Evolutionary conservation across 64 coral and sea anemone species (phyloP).

Genomic region (Porites lutea): DNA sequence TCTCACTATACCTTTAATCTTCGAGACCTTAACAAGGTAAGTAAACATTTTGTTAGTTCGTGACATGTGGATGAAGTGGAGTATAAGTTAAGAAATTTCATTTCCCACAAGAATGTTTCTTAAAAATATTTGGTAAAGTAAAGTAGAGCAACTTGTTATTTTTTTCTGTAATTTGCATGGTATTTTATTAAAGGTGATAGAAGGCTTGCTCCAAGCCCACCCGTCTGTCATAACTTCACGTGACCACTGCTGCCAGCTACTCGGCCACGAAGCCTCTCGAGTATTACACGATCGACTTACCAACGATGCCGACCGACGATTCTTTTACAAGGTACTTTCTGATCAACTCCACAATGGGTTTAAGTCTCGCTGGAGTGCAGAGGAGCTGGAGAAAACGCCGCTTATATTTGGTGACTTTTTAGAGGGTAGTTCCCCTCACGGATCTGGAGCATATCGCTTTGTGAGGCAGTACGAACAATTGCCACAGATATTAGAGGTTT

Average conservation of each 20-base stretch:
- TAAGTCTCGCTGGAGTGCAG: conserved; percentile 54
- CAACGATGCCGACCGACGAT: conserved; percentile 85
- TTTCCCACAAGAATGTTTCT: no score
- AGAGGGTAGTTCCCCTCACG: conserved; percentile 49
- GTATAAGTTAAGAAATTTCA: no score
- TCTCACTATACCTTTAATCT: conserved; percentile 98
- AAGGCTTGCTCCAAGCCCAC: conserved; percentile 91
- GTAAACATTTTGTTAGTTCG: neutral
- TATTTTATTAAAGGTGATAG: conserved; percentile 70
- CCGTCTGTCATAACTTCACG: conserved; percentile 76
- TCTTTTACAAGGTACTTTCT: conserved; percentile 77
- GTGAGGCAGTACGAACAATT: conserved; percentile 77
- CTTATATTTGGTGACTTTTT: conserved; percentile 96
- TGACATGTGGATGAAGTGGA: no score
- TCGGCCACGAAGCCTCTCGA: conserved; percentile 90
- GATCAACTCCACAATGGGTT: conserved; percentile 81
- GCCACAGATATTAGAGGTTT: conserved; percentile 74
- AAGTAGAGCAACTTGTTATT: no score
- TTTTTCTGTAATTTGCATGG: neutral
- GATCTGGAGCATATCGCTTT: conserved; percentile 74
- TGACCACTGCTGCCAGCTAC: conserved; percentile 78
- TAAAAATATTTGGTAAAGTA: no score
- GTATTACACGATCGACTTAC: conserved; percentile 97
- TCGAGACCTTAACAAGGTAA: conserved; percentile 91
- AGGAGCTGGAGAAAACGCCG: conserved; percentile 71